phyloP scores from a whole-genome alignment of 2,113 vertebrate species.

The Paramormyrops kingsleyae region DNA sequence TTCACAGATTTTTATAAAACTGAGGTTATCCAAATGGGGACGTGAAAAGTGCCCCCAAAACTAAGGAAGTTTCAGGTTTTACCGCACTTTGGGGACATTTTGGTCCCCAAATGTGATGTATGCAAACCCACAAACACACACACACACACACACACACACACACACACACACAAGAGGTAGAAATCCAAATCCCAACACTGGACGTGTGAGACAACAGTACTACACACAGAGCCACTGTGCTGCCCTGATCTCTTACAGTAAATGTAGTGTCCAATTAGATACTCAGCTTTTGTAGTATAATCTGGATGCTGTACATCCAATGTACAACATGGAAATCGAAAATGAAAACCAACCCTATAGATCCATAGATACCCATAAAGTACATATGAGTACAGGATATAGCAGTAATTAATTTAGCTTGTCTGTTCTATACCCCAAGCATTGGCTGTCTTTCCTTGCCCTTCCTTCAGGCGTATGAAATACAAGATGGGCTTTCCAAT shows the following conservation, averaged over 20 bases:
- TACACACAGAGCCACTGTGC: neutral
- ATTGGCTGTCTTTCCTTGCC: neutral
- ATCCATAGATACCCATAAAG: neutral
- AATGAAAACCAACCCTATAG: neutral
- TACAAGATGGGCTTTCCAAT: conserved; percentile 41
- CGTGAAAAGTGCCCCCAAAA: no score
- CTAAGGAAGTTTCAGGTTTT: no score
- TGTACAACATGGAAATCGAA: neutral
- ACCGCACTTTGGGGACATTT: no score
- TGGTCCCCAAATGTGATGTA: no score
- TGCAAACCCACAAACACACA: neutral
- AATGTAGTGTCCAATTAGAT: neutral
- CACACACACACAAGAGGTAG: neutral
- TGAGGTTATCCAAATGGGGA: no score
- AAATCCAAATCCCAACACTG: neutral
- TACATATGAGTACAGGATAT: neutral
- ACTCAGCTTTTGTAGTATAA: neutral
- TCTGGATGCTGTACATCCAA: neutral
- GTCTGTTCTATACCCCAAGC: neutral
- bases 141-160: no score
- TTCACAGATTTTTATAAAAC: no score
- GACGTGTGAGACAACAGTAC: neutral
- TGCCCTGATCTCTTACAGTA: neutral
- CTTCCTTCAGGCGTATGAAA: conserved; percentile 41
- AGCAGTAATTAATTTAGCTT: conserved; percentile 2